Conservation (phyloP, 1,140 invertebrate species). For the Temnothorax longispinosus region DNA sequence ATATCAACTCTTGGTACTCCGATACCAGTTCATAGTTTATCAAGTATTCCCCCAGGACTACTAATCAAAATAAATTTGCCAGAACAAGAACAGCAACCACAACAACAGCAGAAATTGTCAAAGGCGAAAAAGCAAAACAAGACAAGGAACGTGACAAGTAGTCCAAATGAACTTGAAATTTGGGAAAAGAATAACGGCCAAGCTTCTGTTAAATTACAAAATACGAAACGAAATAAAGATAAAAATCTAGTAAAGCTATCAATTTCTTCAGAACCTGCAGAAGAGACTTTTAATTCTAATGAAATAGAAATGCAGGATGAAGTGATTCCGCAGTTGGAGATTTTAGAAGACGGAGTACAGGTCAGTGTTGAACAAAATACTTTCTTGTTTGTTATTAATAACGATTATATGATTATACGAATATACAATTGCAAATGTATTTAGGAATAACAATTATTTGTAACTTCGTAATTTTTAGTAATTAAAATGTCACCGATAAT, state of each 20-base stretch:
- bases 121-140: slow-evolving; percentile 52
- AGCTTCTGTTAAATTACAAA: not conserved
- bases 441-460: not conserved
- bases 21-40: slow-evolving; percentile 83
- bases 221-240: slow-evolving; percentile 45
- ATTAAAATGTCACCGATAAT: not conserved
- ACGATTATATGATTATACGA: not conserved
- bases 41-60: slow-evolving; percentile 83
- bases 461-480: not conserved
- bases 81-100: slow-evolving; percentile 71
- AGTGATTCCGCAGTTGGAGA: slow-evolving; percentile 52
- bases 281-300: slow-evolving; percentile 3
- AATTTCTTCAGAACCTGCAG: slow-evolving; percentile 55
- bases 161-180: slow-evolving; percentile 33
- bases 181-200: slow-evolving; percentile 59
- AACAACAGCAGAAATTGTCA: slow-evolving; percentile 52
- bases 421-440: not conserved
- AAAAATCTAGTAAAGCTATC: slow-evolving; percentile 65
- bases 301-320: slow-evolving; percentile 46
- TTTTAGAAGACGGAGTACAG: slow-evolving; percentile 14
- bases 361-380: slow-evolving; percentile 7
- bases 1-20: slow-evolving; percentile 82
- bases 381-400: not conserved
- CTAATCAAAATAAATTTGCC: slow-evolving; percentile 85
- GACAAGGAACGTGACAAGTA: slow-evolving; percentile 41